Conservation (phyloP, 2,888 invertebrate genomes). For the Trichogramma dendrolimi region DNA sequence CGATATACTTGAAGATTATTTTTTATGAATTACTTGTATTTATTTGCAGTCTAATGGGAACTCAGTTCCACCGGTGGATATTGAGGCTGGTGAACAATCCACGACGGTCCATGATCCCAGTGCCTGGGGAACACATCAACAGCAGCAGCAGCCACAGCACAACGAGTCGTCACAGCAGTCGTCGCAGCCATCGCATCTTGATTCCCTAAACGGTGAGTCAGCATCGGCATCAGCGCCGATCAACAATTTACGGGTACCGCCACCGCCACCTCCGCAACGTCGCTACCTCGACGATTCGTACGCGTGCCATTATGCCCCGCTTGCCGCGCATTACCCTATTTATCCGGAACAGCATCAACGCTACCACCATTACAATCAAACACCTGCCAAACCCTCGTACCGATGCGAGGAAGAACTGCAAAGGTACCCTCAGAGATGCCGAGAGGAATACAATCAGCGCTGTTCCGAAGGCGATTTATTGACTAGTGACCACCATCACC, state of each 20-base stretch:
- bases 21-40: not conserved
- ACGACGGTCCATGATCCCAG: constrained; percentile 19
- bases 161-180: constrained; percentile 38
- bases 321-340: constrained; percentile 21
- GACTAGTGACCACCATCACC: constrained; percentile 38
- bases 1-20: not conserved
- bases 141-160: constrained; percentile 39
- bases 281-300: constrained; percentile 25
- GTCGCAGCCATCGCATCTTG: constrained; percentile 44
- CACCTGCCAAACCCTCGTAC: constrained; percentile 33
- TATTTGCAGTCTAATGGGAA: constrained; percentile 23
- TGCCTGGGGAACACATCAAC: constrained; percentile 37
- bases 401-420: constrained; percentile 46
- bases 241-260: not conserved
- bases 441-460: constrained; percentile 48
- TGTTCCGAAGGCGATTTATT: constrained; percentile 47
- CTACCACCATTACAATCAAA: no score
- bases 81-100: constrained; percentile 11
- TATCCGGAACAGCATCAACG: constrained; percentile 6
- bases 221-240: constrained; percentile 12
- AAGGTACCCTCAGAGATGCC: constrained; percentile 47
- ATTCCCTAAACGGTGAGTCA: constrained; percentile 51
- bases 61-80: not conserved
- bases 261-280: constrained; percentile 12
- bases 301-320: constrained; percentile 19